Percentiles rank a stretch among this genome's conserved stretches.
Evolutionary conservation across 1,140 invertebrate genomes (phyloP).

Genomic region (Aphelenchoides avenae): DNA sequence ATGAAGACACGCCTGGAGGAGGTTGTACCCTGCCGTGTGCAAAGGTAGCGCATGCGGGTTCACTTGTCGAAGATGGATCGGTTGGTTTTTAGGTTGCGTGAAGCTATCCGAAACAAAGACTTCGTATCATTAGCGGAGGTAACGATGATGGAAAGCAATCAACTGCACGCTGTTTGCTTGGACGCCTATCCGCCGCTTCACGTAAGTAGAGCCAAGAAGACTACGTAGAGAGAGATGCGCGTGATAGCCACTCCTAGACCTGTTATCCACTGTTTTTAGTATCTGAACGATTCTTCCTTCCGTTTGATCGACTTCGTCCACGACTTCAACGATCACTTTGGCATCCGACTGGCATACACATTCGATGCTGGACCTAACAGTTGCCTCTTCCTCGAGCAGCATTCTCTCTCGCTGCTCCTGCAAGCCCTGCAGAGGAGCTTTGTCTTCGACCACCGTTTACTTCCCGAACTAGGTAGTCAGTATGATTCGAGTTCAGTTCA

Average conservation of each 20-base stretch:
- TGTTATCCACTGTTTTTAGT: slow-evolving; percentile 28
- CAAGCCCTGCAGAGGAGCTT: slow-evolving; percentile 13
- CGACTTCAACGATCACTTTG: slow-evolving; percentile 42
- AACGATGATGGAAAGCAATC: slow-evolving; percentile 96
- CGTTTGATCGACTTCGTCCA: slow-evolving; percentile 44
- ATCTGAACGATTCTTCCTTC: slow-evolving; percentile 49
- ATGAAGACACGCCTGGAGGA: slow-evolving; percentile 71
- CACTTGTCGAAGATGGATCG: neutral
- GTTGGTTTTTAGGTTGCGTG: slow-evolving; percentile 29
- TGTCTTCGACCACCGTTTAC: slow-evolving; percentile 12
- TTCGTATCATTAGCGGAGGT: slow-evolving; percentile 83
- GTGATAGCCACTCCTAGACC: neutral
- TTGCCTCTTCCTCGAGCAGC: slow-evolving; percentile 46
- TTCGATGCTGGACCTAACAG: slow-evolving; percentile 59
- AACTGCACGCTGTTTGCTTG: slow-evolving; percentile 87
- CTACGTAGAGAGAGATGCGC: too few species aligned
- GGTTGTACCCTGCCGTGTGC: slow-evolving; percentile 70
- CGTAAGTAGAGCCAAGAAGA: slow-evolving; percentile 21
- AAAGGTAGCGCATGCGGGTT: slow-evolving; percentile 63
- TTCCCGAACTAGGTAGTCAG: too few species aligned
- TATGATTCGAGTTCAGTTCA: too few species aligned
- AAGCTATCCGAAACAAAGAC: slow-evolving; percentile 74
- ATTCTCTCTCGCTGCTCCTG: slow-evolving; percentile 20
- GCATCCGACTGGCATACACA: slow-evolving; percentile 44
- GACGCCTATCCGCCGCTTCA: slow-evolving; percentile 82